Evolutionary conservation across 2,113 vertebrate species (phyloP), one percentile per base, ranked within the genome.

Genomic region (Todiramphus saurophagus): DNA sequence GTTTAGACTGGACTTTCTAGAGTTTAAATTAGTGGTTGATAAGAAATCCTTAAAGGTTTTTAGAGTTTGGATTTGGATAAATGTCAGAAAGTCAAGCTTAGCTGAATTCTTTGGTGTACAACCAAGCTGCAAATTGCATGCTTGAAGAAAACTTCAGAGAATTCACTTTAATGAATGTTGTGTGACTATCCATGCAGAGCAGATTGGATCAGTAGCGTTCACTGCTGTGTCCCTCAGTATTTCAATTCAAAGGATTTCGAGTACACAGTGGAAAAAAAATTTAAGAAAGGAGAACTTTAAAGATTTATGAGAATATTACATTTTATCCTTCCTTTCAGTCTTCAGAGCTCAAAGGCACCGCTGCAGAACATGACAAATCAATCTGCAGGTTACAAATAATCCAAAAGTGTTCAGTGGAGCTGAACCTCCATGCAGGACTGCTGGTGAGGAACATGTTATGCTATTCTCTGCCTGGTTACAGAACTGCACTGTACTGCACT

Each of bases 351-450:
- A 75, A 70, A 95, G 79, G 51, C 96, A 60, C 51, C 0, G 0
- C 59, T 83, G 46, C 79, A 94, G 94, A 92, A 94, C 79, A 78
- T 13, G 60, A 88, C 72, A 93, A 86, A 93, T 92, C 76, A 78
- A 83, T 93, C 82, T 83, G 28, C 35, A 68, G 92, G 81, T 86
- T 19, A 55, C 59, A 62, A 93, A 92, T 63, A 63, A 74, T 80
- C 79, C 37, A 33, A 10, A 24, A 7, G 37, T 10, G 64, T 59
- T 70, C 67, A 67, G 58, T 30, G 59, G 50, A 62, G 82, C 82
- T 63, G 78, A 97, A 69, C 87, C 23, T 67, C n/a, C 1, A 2
- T 0, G 1, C 64, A 53, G 93, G 48, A 63, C 53, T 90, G 46
- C 82, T 53, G 39, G 31, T 78, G 76, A 75, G 43, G 16, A 76